These are phyloP conservation scores for Chaenocephalus aceratus DNA, from an alignment of 2,113 vertebrate species.

Conservation along the genomic window DNA sequence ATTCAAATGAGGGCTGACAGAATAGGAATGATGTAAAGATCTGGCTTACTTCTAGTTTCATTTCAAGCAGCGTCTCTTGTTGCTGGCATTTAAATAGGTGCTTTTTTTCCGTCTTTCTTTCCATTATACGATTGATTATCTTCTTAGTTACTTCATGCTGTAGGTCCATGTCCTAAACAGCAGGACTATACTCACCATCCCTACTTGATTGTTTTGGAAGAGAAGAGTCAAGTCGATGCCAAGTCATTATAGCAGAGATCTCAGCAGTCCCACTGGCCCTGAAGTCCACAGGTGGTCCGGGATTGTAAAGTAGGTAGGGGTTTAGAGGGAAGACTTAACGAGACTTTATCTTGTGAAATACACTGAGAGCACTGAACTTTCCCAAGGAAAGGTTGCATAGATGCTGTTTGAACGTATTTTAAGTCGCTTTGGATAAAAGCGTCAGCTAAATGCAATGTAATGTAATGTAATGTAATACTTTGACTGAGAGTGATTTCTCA, in stretches of 20 bases:
- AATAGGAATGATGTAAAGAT: conserved; percentile 15
- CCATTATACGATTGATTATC: conserved; percentile 25
- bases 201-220: conserved; percentile 63
- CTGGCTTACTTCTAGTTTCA: conserved; percentile 1
- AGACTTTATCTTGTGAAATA: conserved; percentile 28
- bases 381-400: neutral
- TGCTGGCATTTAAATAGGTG: conserved; percentile 5
- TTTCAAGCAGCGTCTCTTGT: neutral
- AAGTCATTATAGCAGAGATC: conserved; percentile 66
- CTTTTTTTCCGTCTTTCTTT: conserved; percentile 1
- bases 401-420: neutral
- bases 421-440: too few species aligned
- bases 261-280: conserved; percentile 19
- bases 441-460: too few species aligned
- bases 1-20: conserved; percentile 21
- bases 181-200: conserved; percentile 42
- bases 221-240: conserved; percentile 20
- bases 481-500: neutral
- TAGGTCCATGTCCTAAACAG: conserved; percentile 12
- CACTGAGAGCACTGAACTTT: neutral
- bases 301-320: neutral
- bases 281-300: conserved; percentile 52
- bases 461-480: too few species aligned
- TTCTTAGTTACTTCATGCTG: conserved; percentile 29
- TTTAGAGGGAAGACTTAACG: neutral